Percentiles rank a stretch among this genome's conserved stretches.
Conservation (phyloP, 2,113 vertebrate genomes). For the Mobula hypostoma region DNA sequence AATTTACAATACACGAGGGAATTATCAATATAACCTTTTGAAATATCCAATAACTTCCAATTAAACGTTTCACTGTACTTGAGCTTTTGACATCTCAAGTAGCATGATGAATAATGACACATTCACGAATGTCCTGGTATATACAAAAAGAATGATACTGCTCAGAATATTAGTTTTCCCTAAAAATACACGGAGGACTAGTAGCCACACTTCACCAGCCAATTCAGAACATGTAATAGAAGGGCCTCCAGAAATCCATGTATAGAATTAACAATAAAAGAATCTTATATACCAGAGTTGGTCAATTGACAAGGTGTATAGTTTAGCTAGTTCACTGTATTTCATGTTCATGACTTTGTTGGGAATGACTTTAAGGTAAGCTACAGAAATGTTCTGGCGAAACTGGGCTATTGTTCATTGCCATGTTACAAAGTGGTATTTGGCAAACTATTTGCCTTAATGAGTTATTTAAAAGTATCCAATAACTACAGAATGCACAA, state of each 20-base stretch:
- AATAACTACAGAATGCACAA: background rate
- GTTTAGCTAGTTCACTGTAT: background rate
- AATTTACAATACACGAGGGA: slow-evolving; percentile 11
- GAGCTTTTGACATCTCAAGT: slow-evolving; percentile 40
- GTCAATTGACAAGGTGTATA: slow-evolving; percentile 16
- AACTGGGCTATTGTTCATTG: background rate
- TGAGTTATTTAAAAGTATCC: too few relatives aligned
- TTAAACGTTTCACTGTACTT: slow-evolving; percentile 18
- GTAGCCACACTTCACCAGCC: slow-evolving; percentile 69
- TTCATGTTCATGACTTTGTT: slow-evolving; percentile 4
- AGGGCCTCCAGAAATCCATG: slow-evolving; percentile 76
- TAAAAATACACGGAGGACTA: slow-evolving; percentile 60
- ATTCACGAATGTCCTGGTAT: background rate
- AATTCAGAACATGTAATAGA: slow-evolving; percentile 61
- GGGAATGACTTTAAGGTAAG: background rate
- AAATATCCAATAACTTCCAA: slow-evolving; percentile 30
- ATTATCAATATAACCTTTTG: background rate
- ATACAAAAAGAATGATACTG: slow-evolving; percentile 41
- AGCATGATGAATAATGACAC: slow-evolving; percentile 40
- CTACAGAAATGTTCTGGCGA: background rate
- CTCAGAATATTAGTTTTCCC: slow-evolving; percentile 46
- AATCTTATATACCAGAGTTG: background rate
- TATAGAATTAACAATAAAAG: slow-evolving; percentile 5
- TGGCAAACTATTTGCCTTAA: background rate
- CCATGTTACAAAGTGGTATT: slow-evolving; percentile 4